Base-by-base conservation (phyloP, 2,888 invertebrate genomes). In the Arrhopalites spinosus region DNA sequence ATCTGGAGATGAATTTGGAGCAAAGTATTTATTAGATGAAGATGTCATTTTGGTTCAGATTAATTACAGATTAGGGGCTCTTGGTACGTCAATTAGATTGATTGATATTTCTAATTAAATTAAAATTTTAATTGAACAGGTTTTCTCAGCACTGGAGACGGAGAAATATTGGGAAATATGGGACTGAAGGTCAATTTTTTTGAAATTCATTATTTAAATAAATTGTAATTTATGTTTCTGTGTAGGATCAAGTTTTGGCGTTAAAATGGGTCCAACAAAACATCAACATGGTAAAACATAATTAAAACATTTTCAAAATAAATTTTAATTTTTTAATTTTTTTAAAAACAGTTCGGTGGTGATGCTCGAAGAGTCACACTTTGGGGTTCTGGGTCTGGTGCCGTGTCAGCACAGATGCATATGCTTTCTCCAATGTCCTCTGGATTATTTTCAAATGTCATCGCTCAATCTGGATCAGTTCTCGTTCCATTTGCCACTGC, bases 371-470 rank as follows among this genome's bases (percentile, higher is more conserved):
- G 73, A 5, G 73, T 73, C 11, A 73, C 73, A 2, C 20, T 73
- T 8, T 59, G 20, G n/a, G 73, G 73, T 5, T 23, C n/a, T 8
- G 45, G 73, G 8, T 23, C 73, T 8, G 73, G 73, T 1, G 73
- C 73, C 45, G 73, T 73, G 8, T 43, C 45, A 27, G 73, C 66
- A 8, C 73, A 73, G 43, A 17, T 73, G 15, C 73, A 73, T 50
- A 73, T 73, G 73, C 29, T 73, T 17, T 73, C 73, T 7, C 73
- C 73, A 2, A 73, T 73, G 73, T 64, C 73, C 23, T 63, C 73
- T 27, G 73, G 73, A 17, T 27, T 73, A 13, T 73, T 73, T 25
- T 43, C 63, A 15, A 43, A 73, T 15, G 73, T 50, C 8, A 73
- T 73, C 27, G 47, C 50, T 8, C 73, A 73, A 5, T 64, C 64